Conservation (phyloP, 2,113 vertebrate genomes). For the Corythornis cristatus region DNA sequence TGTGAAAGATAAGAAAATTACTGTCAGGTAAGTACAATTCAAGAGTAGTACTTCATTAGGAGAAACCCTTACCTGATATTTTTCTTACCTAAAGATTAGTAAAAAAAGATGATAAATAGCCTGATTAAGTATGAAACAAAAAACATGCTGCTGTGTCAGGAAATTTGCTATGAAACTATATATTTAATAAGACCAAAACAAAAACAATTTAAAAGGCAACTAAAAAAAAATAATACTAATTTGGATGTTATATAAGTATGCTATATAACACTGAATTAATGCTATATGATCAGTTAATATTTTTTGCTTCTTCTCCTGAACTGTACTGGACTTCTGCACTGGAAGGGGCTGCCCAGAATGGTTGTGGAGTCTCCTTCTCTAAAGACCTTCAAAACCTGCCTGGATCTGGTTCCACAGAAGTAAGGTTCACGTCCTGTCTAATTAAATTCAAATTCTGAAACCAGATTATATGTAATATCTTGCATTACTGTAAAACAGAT, state of each 20-base stretch:
- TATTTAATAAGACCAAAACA: neutral
- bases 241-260: neutral
- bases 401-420: neutral
- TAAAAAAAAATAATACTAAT: neutral
- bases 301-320: neutral
- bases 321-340: too few relatives aligned
- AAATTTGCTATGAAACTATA: neutral
- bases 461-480: neutral
- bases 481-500: neutral
- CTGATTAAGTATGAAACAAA: neutral
- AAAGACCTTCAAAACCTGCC: too few relatives aligned
- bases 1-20: neutral
- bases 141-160: accelerated
- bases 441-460: neutral
- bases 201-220: neutral
- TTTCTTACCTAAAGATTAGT: neutral
- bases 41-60: neutral
- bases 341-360: too few relatives aligned
- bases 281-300: neutral
- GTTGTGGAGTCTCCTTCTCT: too few relatives aligned
- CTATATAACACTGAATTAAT: neutral
- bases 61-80: neutral
- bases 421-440: neutral
- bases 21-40: neutral
- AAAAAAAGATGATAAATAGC: neutral